Base-by-base conservation (phyloP, 2,797 vertebrate species). In the Rhabdophis nuchalis region DNA sequence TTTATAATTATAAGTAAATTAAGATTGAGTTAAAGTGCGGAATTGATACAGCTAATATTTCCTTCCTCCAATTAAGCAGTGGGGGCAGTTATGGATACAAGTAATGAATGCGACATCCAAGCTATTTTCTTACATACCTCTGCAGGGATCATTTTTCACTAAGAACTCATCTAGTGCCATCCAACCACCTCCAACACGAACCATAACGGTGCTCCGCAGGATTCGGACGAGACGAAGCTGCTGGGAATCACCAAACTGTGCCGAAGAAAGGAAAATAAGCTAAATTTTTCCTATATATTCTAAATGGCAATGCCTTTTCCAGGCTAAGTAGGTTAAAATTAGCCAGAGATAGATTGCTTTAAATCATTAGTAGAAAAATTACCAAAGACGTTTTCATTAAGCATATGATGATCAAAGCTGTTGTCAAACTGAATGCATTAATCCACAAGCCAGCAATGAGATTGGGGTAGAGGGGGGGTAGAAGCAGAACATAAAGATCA, bases 81-180 rank as follows among this genome's bases (percentile, higher is more conserved):
- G 94, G 94, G 54, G 89, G 92, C 72, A 95, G 85, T 56, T 54
- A 27, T 54, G 72, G 46, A 56, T 11, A 60, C 85, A 90, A 20
- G 89, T 82, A 92, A 89, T 72, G 27, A 41, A 52, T 60, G 85
- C 58, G 61, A 77, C 2, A 29, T 87, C 89, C 41, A 90, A 58
- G 58, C 20, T 23, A 14, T 20, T 56, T 93, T 95, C 94, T 93
- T 97, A 96, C 97, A 95, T 98, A 99, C 99, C 99, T 98, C 99
- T 97, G 97, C 99, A 99, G 18, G 99, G 99, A 97, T 99, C 99
- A 1, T 99, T 99, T 98, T 99, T 99, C 96, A 99, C 99, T 92
- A 99, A 97, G 97, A 99, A 99, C 97, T 99, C 99, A 94, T 99
- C 99, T 10, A 99, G 98, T 2, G 99, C 99, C 99, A 99, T 99